These are phyloP conservation scores for Ladona fulva DNA, from an alignment of 1,140 invertebrate species.

Conservation along the genomic window DNA sequence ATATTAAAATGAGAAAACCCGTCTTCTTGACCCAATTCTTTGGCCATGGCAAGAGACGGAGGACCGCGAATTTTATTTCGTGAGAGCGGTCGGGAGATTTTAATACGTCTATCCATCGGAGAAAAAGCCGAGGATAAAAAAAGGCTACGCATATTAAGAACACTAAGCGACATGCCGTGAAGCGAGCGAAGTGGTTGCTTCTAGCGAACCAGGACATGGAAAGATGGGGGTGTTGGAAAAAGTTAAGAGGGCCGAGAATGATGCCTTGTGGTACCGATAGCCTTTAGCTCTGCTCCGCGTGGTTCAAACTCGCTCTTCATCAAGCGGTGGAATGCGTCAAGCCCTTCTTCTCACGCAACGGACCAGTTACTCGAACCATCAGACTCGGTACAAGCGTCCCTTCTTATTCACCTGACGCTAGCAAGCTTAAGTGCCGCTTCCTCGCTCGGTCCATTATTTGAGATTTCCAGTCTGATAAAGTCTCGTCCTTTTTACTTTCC, in stretches of 20 bases:
- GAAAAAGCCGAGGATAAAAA: too few relatives aligned
- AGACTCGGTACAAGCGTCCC: not conserved
- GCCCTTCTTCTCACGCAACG: not conserved
- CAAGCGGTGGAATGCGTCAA: not conserved
- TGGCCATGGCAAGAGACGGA: too few relatives aligned
- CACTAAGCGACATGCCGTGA: too few relatives aligned
- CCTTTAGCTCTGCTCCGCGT: not conserved
- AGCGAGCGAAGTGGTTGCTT: too few relatives aligned
- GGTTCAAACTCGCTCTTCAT: not conserved
- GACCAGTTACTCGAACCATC: not conserved
- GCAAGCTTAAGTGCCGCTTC: not conserved
- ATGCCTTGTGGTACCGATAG: not conserved
- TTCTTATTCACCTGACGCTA: not conserved
- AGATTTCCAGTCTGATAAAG: not conserved
- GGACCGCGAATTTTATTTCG: too few relatives aligned
- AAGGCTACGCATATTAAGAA: too few relatives aligned
- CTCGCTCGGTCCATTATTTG: not conserved
- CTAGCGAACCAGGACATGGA: too few relatives aligned
- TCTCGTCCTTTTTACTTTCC: not conserved
- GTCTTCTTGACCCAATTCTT: too few relatives aligned
- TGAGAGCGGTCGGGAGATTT: too few relatives aligned
- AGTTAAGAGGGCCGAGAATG: not conserved
- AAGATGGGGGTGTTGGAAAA: not conserved
- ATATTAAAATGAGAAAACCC: too few relatives aligned
- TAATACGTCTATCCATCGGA: too few relatives aligned